These are phyloP conservation scores for Augochlora pura DNA, from an alignment of 1,140 invertebrate genomes.

Conservation along the genomic window DNA sequence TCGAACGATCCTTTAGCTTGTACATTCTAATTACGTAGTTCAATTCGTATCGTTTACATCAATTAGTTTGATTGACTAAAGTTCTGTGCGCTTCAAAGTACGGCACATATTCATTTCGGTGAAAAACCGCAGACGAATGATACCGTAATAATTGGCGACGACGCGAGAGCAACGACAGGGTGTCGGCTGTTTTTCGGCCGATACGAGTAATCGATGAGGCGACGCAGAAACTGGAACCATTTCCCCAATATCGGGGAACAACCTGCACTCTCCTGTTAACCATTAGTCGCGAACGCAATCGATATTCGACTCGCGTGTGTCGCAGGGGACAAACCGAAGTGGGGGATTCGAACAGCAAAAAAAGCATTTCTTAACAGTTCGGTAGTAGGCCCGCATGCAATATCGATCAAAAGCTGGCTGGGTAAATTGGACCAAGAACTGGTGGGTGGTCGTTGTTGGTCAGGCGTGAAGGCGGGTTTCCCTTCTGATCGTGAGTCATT, in stretches of 20 bases:
- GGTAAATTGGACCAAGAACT: slow-evolving; percentile 46
- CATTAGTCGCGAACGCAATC: neutral
- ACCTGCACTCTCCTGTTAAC: neutral
- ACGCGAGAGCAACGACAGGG: too few relatives aligned
- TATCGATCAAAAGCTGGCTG: slow-evolving; percentile 68
- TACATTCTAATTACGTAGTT: too few relatives aligned
- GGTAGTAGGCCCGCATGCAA: slow-evolving; percentile 17
- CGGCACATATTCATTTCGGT: too few relatives aligned
- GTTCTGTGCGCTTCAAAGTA: too few relatives aligned
- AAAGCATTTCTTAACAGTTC: slow-evolving; percentile 8
- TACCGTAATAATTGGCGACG: too few relatives aligned
- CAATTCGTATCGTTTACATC: too few relatives aligned
- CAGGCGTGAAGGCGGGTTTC: slow-evolving; percentile 29
- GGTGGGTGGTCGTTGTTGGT: slow-evolving; percentile 40
- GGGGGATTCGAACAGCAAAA: neutral
- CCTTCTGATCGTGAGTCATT: slow-evolving; percentile 40
- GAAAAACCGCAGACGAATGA: too few relatives aligned
- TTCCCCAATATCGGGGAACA: neutral
- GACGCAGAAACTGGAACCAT: neutral
- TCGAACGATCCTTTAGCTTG: too few relatives aligned
- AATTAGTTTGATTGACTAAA: too few relatives aligned
- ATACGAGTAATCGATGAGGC: too few relatives aligned
- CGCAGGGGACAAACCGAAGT: neutral
- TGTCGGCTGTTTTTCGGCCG: too few relatives aligned
- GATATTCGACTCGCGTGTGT: neutral